Evolutionary conservation across 2,888 invertebrate genomes (phyloP).

Genomic region (Tenthredo amoena): DNA sequence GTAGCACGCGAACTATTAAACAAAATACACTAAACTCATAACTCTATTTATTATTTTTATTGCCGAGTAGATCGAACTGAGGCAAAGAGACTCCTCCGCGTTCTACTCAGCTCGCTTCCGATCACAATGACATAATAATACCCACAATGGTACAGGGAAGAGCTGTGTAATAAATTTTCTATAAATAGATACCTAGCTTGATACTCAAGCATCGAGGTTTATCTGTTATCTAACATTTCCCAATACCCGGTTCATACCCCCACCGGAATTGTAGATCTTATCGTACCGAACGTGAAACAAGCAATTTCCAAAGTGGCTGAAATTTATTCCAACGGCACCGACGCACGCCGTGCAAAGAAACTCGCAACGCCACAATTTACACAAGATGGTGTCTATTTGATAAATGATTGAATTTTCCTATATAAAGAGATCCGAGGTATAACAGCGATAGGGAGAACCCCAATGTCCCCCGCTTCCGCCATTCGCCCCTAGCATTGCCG

Average conservation of each 20-base stretch:
- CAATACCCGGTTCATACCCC: slow-evolving; percentile 20
- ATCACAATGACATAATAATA: slow-evolving; percentile 16
- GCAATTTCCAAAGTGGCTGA: slow-evolving; percentile 50
- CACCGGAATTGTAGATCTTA: slow-evolving; percentile 36
- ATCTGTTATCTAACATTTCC: slow-evolving; percentile 29
- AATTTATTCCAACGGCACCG: slow-evolving; percentile 41
- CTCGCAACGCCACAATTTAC: slow-evolving; percentile 52
- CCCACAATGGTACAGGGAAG: background rate
- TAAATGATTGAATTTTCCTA: slow-evolving; percentile 76
- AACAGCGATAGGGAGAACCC: slow-evolving; percentile 57
- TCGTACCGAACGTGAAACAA: slow-evolving; percentile 43
- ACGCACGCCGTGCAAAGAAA: slow-evolving; percentile 43
- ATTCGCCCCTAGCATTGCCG: slow-evolving; percentile 31
- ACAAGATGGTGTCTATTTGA: slow-evolving; percentile 70
- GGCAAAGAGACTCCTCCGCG: background rate
- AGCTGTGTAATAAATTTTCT: slow-evolving; percentile 6
- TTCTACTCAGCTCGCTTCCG: background rate
- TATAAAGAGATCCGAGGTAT: slow-evolving; percentile 67
- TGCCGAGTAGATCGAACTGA: background rate
- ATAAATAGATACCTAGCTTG: background rate
- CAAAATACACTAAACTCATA: slow-evolving; percentile 24
- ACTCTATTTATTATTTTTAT: slow-evolving; percentile 11
- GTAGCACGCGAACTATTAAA: slow-evolving; percentile 20
- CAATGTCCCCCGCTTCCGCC: slow-evolving; percentile 55
- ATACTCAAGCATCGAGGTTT: slow-evolving; percentile 13